These are phyloP conservation scores for Lagodon rhomboides DNA, from an alignment of 2,797 vertebrate genomes.

Conservation along the genomic window DNA sequence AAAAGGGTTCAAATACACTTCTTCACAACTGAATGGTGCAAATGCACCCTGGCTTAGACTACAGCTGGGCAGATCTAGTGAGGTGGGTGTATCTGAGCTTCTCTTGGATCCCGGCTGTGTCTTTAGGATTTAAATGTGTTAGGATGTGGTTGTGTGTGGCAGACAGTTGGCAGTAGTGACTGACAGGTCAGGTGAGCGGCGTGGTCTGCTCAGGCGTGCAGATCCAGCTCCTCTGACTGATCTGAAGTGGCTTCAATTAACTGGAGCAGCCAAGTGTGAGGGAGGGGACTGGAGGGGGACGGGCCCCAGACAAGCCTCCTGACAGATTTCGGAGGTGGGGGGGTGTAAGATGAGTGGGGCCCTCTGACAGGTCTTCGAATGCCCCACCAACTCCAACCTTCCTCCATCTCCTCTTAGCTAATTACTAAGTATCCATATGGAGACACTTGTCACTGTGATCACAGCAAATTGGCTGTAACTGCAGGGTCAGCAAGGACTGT, in stretches of 20 bases:
- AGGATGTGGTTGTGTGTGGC: constrained; percentile 9
- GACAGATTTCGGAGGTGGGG: constrained; percentile 57
- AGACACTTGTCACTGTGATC: constrained; percentile 73
- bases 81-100: background rate
- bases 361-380: constrained; percentile 68
- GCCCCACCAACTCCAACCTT: constrained; percentile 57
- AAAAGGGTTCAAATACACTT: constrained; percentile 1
- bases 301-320: constrained; percentile 51
- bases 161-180: constrained; percentile 45
- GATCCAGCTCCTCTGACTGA: constrained; percentile 69
- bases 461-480: constrained; percentile 70
- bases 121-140: constrained; percentile 13
- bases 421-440: constrained; percentile 71
- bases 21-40: background rate
- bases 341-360: constrained; percentile 38
- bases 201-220: constrained; percentile 57
- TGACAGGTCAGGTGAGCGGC: constrained; percentile 73
- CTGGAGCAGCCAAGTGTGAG: constrained; percentile 78
- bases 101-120: constrained; percentile 1
- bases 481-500: constrained; percentile 56
- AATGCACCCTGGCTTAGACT: background rate
- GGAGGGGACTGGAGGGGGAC: constrained; percentile 49
- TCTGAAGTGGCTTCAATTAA: constrained; percentile 82
- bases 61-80: background rate
- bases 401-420: constrained; percentile 67